Conservation (phyloP, 1,140 invertebrate species). For the Drosophila pectinifera region DNA sequence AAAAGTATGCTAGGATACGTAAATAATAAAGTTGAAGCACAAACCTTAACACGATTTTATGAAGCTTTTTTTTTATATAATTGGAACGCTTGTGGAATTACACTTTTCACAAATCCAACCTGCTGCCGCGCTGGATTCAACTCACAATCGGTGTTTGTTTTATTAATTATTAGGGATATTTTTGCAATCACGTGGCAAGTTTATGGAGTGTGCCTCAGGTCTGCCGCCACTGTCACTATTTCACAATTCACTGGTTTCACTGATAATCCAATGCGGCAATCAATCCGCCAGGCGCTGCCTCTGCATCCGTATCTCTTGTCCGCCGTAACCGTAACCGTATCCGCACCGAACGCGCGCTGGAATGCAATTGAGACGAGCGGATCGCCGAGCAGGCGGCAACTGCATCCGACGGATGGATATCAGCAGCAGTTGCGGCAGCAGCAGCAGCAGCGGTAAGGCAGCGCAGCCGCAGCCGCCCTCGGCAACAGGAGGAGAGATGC, state of each 20-base stretch:
- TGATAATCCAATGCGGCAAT: slow-evolving; percentile 68
- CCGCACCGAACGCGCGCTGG: slow-evolving; percentile 77
- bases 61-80: background rate
- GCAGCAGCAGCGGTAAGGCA: slow-evolving; percentile 14
- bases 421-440: slow-evolving; percentile 8
- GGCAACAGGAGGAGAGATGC: slow-evolving; percentile 47
- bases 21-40: background rate
- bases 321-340: slow-evolving; percentile 53
- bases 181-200: slow-evolving; percentile 17
- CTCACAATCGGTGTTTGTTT: slow-evolving; percentile 9
- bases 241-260: slow-evolving; percentile 65
- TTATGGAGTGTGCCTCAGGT: slow-evolving; percentile 2
- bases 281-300: slow-evolving; percentile 12
- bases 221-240: slow-evolving; percentile 43
- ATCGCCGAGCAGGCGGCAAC: slow-evolving; percentile 41
- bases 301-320: slow-evolving; percentile 37
- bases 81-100: slow-evolving; percentile 6
- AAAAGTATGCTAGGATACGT: slow-evolving; percentile 25
- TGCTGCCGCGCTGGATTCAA: background rate
- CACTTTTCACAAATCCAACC: background rate
- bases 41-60: slow-evolving; percentile 7
- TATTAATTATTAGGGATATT: slow-evolving; percentile 27
- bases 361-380: slow-evolving; percentile 75
- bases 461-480: slow-evolving; percentile 67
- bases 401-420: slow-evolving; percentile 47